Percentiles rank a stretch among this genome's conserved stretches.
Conservation (phyloP, 2,888 invertebrate species). For the Ormia ochracea region DNA sequence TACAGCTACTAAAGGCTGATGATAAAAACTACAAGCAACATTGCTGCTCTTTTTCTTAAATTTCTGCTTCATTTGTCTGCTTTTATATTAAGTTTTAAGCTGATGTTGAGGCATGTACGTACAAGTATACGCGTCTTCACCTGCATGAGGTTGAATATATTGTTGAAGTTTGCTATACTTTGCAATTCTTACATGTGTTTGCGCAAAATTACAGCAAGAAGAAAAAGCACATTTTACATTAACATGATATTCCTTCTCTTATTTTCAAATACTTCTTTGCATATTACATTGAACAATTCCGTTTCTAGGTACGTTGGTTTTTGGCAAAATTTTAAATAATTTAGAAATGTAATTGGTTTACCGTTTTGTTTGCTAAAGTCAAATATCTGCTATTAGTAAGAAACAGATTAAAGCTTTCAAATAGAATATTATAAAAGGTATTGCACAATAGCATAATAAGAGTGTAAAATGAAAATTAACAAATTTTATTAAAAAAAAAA, state of each 20-base stretch:
- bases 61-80: conserved; percentile 29
- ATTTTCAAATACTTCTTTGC: not conserved
- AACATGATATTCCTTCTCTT: conserved; percentile 14
- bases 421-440: not conserved
- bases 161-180: conserved; percentile 5
- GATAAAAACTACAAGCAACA: not conserved
- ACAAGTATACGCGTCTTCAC: conserved; percentile 20
- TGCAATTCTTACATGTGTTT: conserved; percentile 18
- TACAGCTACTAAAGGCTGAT: conserved; percentile 11
- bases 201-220: not conserved
- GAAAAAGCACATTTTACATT: conserved; percentile 29
- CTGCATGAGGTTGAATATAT: conserved; percentile 23
- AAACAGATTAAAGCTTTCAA: not conserved
- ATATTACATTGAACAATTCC: conserved; percentile 29
- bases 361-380: conserved; percentile 12
- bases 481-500: no score
- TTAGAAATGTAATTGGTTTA: conserved; percentile 19
- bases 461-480: not conserved
- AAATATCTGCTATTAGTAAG: not conserved
- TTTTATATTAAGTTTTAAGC: conserved; percentile 37
- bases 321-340: not conserved
- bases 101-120: conserved; percentile 49
- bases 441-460: not conserved
- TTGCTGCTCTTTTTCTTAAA: not conserved
- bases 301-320: conserved; percentile 8